Evolutionary conservation across 2,888 invertebrate genomes (phyloP).

Genomic region (Horisme vitalbata): DNA sequence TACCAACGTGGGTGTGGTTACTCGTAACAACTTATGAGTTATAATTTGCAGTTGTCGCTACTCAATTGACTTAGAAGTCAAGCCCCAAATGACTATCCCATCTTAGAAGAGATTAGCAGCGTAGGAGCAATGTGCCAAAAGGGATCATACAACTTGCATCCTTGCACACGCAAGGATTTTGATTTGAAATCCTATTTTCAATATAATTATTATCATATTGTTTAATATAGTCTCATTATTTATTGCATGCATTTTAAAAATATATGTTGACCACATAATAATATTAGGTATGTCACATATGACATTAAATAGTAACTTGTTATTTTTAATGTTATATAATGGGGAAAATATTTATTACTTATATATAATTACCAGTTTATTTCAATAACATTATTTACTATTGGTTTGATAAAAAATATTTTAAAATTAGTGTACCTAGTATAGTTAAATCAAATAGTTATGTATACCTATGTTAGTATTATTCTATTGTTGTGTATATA

Average conservation of each 20-base stretch:
- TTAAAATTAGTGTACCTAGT: background rate
- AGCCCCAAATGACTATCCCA: background rate
- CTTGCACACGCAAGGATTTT: slow-evolving; percentile 13
- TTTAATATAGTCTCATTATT: background rate
- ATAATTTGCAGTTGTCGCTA: background rate
- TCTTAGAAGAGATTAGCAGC: slow-evolving; percentile 5
- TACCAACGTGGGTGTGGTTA: background rate
- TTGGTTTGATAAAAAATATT: background rate
- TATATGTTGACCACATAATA: background rate
- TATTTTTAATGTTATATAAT: slow-evolving; percentile 5
- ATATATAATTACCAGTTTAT: no score
- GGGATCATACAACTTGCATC: background rate
- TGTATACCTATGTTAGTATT: background rate
- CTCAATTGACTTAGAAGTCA: background rate
- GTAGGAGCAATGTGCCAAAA: slow-evolving; percentile 19
- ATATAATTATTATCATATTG: background rate
- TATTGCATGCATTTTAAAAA: slow-evolving; percentile 3
- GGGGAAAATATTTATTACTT: slow-evolving; percentile 19
- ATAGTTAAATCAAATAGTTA: background rate
- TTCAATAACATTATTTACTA: background rate
- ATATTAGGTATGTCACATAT: slow-evolving; percentile 3
- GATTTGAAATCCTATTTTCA: slow-evolving; percentile 3
- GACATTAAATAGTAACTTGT: no score
- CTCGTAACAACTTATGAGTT: background rate
- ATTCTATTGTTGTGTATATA: background rate